Base-by-base conservation (phyloP, 1,140 invertebrate species). In the Meteorus sp. region DNA sequence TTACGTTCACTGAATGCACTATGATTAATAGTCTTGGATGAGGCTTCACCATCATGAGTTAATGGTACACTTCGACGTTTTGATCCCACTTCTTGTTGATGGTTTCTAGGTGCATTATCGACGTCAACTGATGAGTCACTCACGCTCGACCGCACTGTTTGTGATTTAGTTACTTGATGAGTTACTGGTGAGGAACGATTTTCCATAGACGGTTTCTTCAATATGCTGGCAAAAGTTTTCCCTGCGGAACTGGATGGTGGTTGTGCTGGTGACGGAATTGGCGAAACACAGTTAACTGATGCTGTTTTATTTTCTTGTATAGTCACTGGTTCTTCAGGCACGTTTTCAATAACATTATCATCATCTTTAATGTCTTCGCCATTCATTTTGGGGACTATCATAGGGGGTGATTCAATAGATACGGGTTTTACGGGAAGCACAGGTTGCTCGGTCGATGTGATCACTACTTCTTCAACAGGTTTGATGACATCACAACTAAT, bases 1-100 rank as follows among this genome's bases (percentile, higher is more conserved):
- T 68, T 70, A 72, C 59, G 3, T 68, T 72, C 20, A 65, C 63
- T 9, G 57, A 56, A 22, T 72, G 73, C 60, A 15, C 25, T 29
- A 6, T 33, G 31, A 70, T 78, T 58, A 31, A 9, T 13, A 64
- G 64, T 17, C 67, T 65, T 0, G 4, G 20, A 11, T 0, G 15
- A 8, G 53, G 62, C 11, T 35, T 60, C 39, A 62, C 66, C 20
- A 64, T 61, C 45, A 37, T n/a, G 3, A 33, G 13, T 15, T 33
- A 3, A 25, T 27, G 22, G 23, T 27, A 11, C n/a, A 17, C 50
- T 37, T 37, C 29, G 4, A 11, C 13, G 31, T 31, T 5, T 20
- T 9, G 29, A 19, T 22, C 2, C n/a, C 50, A 33, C 15, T 20
- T 41, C 44, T 23, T 35, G 43, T 19, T 45, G 43, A n/a, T 39